Conservation (phyloP, 2,113 vertebrate genomes). For the Phylloscopus trochiloides region DNA sequence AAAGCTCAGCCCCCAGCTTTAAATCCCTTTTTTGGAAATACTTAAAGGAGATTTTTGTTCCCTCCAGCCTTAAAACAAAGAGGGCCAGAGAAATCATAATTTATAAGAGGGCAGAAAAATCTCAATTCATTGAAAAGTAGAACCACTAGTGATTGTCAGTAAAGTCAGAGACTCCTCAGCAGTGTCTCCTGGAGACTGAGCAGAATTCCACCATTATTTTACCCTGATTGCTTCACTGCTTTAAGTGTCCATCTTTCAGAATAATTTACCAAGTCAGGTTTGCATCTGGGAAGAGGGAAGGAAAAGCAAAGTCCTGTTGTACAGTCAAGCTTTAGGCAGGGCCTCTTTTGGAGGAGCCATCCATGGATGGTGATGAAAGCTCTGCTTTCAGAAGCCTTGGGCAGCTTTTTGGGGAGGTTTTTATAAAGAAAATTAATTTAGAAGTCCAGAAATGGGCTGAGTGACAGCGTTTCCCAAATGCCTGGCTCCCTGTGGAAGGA, state of each 20-base stretch:
- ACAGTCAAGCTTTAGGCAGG: not conserved
- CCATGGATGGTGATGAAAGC: not conserved
- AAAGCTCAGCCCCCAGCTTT: not conserved
- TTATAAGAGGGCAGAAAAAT: not conserved
- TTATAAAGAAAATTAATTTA: not conserved
- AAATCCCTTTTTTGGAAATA: not conserved
- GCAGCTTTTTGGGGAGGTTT: not conserved
- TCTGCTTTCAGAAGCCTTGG: not conserved
- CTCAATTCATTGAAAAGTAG: not conserved
- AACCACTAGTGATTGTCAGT: conserved; percentile 31
- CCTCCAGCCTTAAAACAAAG: not conserved
- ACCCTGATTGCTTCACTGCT: not conserved
- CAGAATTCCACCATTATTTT: not conserved
- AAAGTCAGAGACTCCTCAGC: not conserved
- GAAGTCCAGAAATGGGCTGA: not conserved
- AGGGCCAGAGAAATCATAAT: not conserved
- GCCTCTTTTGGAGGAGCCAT: not conserved
- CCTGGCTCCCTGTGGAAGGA: not conserved
- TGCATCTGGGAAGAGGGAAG: not conserved
- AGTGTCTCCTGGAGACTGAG: not conserved
- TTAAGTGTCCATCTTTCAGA: not conserved
- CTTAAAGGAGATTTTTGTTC: not conserved
- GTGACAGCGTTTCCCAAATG: not conserved
- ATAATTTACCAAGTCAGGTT: not conserved
- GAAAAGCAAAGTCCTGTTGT: not conserved